Base-by-base conservation (phyloP, 2,888 invertebrate genomes). In the Scaptomyza reducta region DNA sequence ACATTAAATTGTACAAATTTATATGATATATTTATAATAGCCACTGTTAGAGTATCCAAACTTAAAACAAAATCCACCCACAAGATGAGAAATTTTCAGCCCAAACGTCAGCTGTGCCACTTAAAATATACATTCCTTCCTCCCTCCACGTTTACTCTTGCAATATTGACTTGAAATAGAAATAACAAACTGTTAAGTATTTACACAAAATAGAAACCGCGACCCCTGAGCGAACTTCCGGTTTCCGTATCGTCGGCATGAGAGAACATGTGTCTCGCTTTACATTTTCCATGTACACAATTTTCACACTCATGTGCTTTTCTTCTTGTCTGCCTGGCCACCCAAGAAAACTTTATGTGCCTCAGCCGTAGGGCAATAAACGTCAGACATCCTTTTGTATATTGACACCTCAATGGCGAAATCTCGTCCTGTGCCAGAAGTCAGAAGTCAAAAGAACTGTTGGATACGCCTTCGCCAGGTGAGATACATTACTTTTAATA, bases 371-470 rank as follows among this genome's bases (percentile, higher is more conserved):
- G 77, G 82, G 79, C 88, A 83, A 83, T 83, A 83, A 81, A 87
- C 71, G 87, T 83, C 82, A 83, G 82, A 66, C 77, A 74, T 76
- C 76, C 78, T 81, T 88, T 88, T 88, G 87, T 86, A 80, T 64
- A 73, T 70, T 83, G 88, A 85, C 84, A 85, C 87, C 84, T 83
- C 74, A 50, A 65, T 70, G 71, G 58, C 70, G 69, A 63, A 69
- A 70, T 72, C 51, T 40, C 22, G 16, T 29, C 27, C 16, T 16
- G 16, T 16, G 51, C 14, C 9, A 27, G 66, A 58, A 51, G 38
- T 63, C 40, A 74, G n/a, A n/a, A 59, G 61, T 70, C 69, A 69
- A 57, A 59, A 62, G 18, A 4, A 50, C 42, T 62, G 55, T 31
- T 47, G 50, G 29, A n/a, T 22, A 14, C 16, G 33, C 27, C 27